Evolutionary conservation across 2,113 vertebrate species (phyloP).

Genomic region (Phodopus roborovskii): DNA sequence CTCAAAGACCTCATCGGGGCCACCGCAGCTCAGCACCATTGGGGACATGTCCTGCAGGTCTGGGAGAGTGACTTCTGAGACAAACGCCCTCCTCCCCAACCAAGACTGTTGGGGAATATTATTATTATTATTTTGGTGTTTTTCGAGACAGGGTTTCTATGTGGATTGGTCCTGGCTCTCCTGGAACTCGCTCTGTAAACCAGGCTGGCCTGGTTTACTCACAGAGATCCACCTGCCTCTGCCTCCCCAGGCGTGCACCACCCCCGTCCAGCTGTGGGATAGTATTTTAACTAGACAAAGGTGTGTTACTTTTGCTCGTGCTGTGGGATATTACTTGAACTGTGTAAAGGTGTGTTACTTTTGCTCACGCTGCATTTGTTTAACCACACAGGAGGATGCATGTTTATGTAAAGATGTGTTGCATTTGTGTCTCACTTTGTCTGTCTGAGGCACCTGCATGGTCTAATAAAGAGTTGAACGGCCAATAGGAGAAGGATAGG

Average conservation of each 20-base stretch:
- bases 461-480: neutral
- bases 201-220: too few relatives aligned
- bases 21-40: constrained; percentile 91
- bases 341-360: neutral
- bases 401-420: neutral
- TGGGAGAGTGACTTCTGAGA: constrained; percentile 61
- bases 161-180: too few relatives aligned
- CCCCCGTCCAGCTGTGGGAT: neutral
- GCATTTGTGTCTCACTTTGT: neutral
- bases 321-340: too few relatives aligned
- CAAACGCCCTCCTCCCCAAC: neutral
- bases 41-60: constrained; percentile 95
- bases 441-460: neutral
- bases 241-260: too few relatives aligned
- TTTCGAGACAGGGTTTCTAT: too few relatives aligned
- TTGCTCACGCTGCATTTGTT: neutral
- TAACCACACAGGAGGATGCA: neutral
- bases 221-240: too few relatives aligned
- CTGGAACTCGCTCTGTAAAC: too few relatives aligned
- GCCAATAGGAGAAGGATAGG: neutral
- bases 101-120: neutral
- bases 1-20: constrained; percentile 88
- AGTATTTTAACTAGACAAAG: too few relatives aligned
- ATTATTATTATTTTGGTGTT: too few relatives aligned
- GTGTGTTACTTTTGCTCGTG: neutral